Evolutionary conservation across 2,113 vertebrate genomes (phyloP).

Genomic region (Sturnira hondurensis): DNA sequence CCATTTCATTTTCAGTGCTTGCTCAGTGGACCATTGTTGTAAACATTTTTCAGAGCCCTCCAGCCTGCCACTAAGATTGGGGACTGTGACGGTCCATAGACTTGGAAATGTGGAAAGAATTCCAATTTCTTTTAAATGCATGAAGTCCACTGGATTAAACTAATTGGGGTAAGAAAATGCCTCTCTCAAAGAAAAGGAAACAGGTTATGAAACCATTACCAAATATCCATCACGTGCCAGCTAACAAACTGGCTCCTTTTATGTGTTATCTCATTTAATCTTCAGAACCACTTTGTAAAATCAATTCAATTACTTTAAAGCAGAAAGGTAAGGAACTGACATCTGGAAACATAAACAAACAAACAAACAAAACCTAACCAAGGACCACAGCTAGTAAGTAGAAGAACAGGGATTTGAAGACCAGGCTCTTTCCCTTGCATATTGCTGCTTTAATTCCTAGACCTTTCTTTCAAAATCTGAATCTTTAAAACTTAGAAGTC

Average conservation of each 20-base stretch:
- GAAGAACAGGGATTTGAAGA: background rate
- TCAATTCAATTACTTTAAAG: background rate
- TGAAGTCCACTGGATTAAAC: slow-evolving; percentile 6
- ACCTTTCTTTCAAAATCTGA: background rate
- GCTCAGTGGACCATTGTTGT: slow-evolving; percentile 61
- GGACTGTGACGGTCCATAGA: background rate
- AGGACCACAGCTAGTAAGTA: background rate
- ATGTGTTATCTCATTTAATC: background rate
- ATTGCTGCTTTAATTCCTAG: background rate
- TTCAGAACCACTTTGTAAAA: background rate
- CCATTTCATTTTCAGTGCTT: slow-evolving; percentile 22
- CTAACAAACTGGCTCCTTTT: background rate
- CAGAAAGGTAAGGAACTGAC: background rate
- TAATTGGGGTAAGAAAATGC: slow-evolving; percentile 1
- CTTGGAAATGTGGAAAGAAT: slow-evolving; percentile 39
- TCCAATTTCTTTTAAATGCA: background rate
- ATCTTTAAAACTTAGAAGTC: background rate
- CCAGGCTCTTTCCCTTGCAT: background rate
- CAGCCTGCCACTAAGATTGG: background rate
- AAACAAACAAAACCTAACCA: background rate
- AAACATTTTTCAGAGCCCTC: background rate
- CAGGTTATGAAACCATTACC: background rate
- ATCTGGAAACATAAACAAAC: background rate
- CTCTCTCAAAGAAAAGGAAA: slow-evolving; percentile 10
- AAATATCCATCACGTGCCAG: background rate